A percentile compares a stretch with the other conserved stretches of the same genome.
phyloP scores from a whole-genome alignment of 2,888 invertebrate species.

The Willowsia nigromaculata region DNA sequence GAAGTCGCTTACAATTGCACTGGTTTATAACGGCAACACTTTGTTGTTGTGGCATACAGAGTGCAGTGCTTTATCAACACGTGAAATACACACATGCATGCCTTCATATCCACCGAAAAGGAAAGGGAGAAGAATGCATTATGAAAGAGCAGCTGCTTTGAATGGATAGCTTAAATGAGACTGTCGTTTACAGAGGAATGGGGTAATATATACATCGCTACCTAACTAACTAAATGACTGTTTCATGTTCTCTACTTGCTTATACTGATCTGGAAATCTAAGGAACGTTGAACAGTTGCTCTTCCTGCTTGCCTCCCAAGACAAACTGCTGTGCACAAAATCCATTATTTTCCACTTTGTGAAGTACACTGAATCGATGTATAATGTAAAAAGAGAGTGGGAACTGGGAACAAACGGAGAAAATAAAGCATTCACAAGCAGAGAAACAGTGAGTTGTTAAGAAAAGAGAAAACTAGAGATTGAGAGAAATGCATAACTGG shows the following conservation, averaged over 20 bases:
- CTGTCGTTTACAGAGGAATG: constrained; percentile 16
- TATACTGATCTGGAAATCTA: not conserved
- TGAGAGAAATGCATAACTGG: constrained; percentile 37
- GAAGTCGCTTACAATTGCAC: not conserved
- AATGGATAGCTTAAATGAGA: constrained; percentile 36
- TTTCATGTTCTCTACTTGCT: not conserved
- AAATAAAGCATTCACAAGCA: constrained; percentile 23
- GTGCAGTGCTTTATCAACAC: not conserved
- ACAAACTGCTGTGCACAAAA: constrained; percentile 66
- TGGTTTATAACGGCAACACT: constrained; percentile 1
- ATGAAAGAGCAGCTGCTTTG: constrained; percentile 23
- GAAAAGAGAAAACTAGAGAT: not conserved
- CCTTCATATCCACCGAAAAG: not conserved
- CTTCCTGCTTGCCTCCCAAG: constrained; percentile 46
- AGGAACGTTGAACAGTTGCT: constrained; percentile 30
- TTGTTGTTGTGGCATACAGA: not conserved
- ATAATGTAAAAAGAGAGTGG: not conserved
- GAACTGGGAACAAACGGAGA: constrained; percentile 45
- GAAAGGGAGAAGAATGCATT: constrained; percentile 1
- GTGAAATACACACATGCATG: not conserved
- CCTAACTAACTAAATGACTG: constrained; percentile 6
- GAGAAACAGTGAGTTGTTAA: not conserved
- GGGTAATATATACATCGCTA: not conserved
- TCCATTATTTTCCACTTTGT: constrained; percentile 63
- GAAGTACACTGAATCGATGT: constrained; percentile 47